phyloP scores from a whole-genome alignment of 2,113 vertebrate species.

The Nanorana parkeri region DNA sequence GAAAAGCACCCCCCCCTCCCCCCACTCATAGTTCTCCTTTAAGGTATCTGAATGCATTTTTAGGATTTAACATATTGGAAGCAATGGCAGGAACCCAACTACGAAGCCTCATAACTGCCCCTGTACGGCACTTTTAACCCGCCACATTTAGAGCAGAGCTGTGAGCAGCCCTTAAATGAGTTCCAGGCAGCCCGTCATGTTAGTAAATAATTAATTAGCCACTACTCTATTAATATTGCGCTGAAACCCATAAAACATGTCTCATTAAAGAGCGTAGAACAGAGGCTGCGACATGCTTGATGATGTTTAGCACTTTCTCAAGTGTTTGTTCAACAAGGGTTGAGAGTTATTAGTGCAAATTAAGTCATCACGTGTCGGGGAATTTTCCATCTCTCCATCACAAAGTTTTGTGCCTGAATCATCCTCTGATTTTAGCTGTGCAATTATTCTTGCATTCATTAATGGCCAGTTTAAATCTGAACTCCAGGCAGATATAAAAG shows the following conservation, averaged over 20 bases:
- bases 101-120: no score
- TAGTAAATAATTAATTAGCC: conserved; percentile 7
- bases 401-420: not conserved
- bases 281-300: not conserved
- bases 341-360: conserved; percentile 24
- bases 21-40: no score
- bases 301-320: conserved; percentile 12
- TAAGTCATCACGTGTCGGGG: not conserved
- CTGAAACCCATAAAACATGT: conserved; percentile 15
- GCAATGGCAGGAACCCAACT: no score
- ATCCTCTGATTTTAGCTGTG: not conserved
- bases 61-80: no score
- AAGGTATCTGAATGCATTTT: no score
- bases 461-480: not conserved
- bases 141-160: no score
- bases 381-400: not conserved
- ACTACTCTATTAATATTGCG: not conserved
- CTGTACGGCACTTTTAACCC: no score
- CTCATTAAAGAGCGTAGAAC: not conserved
- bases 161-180: conserved; percentile 1
- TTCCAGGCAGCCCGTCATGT: not conserved
- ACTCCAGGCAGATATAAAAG: no score
- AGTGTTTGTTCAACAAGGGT: conserved; percentile 10
- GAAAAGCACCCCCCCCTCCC: no score
- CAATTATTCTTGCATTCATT: conserved; percentile 17